Base-by-base conservation (phyloP, 2,888 invertebrate genomes). In the Dendrolimus houi region DNA sequence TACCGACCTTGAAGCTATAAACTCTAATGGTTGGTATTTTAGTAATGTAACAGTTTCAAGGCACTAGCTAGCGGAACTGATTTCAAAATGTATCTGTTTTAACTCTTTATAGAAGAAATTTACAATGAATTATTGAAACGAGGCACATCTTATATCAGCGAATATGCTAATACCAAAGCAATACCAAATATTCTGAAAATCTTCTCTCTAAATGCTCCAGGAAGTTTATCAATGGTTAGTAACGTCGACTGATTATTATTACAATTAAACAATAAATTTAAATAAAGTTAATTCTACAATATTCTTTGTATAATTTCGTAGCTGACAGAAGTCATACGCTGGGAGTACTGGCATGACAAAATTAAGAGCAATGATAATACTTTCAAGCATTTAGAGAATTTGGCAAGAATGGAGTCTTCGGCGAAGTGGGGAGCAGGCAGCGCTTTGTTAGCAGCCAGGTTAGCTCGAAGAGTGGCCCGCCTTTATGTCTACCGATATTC, bases 1-100 rank as follows among this genome's bases (percentile, higher is more conserved):
- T 56, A 92, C 93, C n/a, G 92, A 93, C 67, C 92, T 94, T 64
- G 94, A 94, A 74, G 92, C 92, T 41, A 87, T 94, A 54, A 92
- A 93, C 64, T 84, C 92, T 65, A 83, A 91, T 68, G 87, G 92
- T 92, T 69, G 65, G 81, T 70, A 62, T 60, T 52, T 42, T 47
- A 9, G 47, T 47, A 47, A 47, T 9, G 47, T 47, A 10, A 47
- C 47, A 47, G 47, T 47, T 10, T 47, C 9, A 14, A 56, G 52
- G 41, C 13, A 56, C 54, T 29, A 29, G 29, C 29, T 29, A 29
- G 29, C 29, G 29, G 29, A 47, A 47, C 12, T 47, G 47, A 29
- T 29, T 29, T 54, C 13, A 53, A 59, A 56, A 40, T 13, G 12
- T 29, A 52, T 57, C 14, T 14, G 3, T 40, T 41, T 54, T 12